Evolutionary conservation across 2,113 vertebrate species (phyloP).

Genomic region (Trinectes maculatus): DNA sequence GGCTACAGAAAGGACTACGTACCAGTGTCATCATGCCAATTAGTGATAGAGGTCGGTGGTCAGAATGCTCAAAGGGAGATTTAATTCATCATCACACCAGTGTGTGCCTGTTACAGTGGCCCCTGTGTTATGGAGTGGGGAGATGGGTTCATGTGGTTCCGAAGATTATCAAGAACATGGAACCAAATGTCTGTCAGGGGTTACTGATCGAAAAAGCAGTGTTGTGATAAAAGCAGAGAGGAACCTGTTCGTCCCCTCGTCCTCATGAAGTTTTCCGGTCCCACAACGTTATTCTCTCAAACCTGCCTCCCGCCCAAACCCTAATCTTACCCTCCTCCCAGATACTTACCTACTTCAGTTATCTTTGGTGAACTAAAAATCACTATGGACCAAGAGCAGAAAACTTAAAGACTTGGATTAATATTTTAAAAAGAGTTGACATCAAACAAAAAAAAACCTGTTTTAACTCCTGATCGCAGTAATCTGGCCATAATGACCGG

Average conservation of each 20-base stretch:
- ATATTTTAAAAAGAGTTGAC: too few relatives aligned
- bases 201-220: slow-evolving; percentile 62
- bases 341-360: too few relatives aligned
- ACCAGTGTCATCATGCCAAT: slow-evolving; percentile 94
- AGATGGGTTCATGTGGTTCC: slow-evolving; percentile 28
- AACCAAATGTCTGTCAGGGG: slow-evolving; percentile 58
- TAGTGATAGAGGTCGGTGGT: slow-evolving; percentile 81
- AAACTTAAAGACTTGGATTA: too few relatives aligned
- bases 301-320: neutral
- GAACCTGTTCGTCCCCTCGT: slow-evolving; percentile 51
- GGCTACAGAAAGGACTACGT: slow-evolving; percentile 67
- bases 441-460: too few relatives aligned
- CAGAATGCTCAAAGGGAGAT: slow-evolving; percentile 67
- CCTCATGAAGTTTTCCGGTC: slow-evolving; percentile 7
- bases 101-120: slow-evolving; percentile 98
- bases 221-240: slow-evolving; percentile 63
- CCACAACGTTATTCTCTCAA: neutral
- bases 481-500: too few relatives aligned
- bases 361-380: too few relatives aligned
- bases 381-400: too few relatives aligned
- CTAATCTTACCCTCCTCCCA: neutral
- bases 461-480: too few relatives aligned
- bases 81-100: slow-evolving; percentile 90
- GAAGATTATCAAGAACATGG: slow-evolving; percentile 27
- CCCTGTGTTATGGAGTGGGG: slow-evolving; percentile 75